Evolutionary conservation across 2,888 invertebrate genomes (phyloP).

Genomic region (Pammene fasciana): DNA sequence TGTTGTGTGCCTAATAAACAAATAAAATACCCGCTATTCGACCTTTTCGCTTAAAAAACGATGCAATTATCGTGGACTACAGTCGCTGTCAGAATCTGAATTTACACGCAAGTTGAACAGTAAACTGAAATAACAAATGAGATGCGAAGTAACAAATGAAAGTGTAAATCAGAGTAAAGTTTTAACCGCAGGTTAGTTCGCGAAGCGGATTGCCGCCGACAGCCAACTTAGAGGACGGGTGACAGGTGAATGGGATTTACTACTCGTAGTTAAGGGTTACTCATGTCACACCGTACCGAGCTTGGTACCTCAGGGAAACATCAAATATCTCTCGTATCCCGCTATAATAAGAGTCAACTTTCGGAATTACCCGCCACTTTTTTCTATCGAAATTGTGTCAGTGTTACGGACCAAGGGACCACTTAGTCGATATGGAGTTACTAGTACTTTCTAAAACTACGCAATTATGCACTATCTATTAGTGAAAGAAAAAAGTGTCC

Average conservation of each 20-base stretch:
- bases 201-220: conserved; percentile 19
- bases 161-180: conserved; percentile 24
- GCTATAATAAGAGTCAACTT: no score
- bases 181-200: conserved; percentile 12
- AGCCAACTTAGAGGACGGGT: conserved; percentile 13
- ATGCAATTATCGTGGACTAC: neutral
- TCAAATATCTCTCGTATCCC: no score
- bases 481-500: no score
- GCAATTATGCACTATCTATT: no score
- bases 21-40: no score
- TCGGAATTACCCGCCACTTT: no score
- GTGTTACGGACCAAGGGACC: no score
- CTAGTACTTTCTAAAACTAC: no score
- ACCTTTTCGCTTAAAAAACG: no score
- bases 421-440: no score
- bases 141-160: conserved; percentile 9
- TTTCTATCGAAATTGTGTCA: no score
- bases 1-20: no score
- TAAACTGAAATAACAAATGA: conserved; percentile 16
- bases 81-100: neutral
- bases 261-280: conserved; percentile 4
- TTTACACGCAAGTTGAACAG: conserved; percentile 41
- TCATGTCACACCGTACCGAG: conserved; percentile 38
- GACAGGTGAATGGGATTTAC: conserved; percentile 25
- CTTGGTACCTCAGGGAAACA: conserved; percentile 9